Evolutionary conservation across 2,888 invertebrate species (phyloP).

Genomic region (Phortica magna): DNA sequence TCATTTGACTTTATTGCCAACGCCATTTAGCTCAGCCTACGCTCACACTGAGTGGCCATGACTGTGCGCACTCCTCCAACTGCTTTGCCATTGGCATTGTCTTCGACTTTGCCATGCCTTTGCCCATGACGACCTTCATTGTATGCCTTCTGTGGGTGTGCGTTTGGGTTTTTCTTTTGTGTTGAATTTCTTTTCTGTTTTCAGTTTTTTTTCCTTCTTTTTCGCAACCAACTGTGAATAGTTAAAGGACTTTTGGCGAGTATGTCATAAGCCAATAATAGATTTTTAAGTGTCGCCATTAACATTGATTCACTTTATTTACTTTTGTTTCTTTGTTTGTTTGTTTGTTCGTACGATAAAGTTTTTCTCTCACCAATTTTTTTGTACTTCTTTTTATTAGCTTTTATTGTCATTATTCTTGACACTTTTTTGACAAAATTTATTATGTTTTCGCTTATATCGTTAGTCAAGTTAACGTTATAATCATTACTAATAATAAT

Average conservation of each 20-base stretch:
- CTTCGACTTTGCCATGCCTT: background rate
- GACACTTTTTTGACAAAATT: background rate
- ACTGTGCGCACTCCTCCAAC: background rate
- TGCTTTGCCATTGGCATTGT: background rate
- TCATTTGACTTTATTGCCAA: constrained; percentile 29
- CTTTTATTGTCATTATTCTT: background rate
- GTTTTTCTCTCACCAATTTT: background rate
- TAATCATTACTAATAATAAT: background rate
- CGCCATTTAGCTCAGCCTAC: constrained; percentile 23
- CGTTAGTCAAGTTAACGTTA: background rate
- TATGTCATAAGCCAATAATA: constrained; percentile 45
- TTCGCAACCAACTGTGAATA: background rate
- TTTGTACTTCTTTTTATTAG: constrained; percentile 12
- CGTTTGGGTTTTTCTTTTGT: background rate
- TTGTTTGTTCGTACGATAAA: background rate
- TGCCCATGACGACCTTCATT: background rate
- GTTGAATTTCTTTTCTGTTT: background rate
- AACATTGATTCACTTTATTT: constrained; percentile 41
- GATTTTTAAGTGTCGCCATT: constrained; percentile 44
- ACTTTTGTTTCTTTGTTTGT: background rate
- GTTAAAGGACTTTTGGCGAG: constrained; percentile 28
- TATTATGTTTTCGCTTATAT: background rate
- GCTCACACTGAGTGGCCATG: background rate
- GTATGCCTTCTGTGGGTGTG: background rate
- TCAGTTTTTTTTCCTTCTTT: background rate